A percentile compares a stretch with the other conserved stretches of the same genome.
Conservation (phyloP, 2,888 invertebrate species). For the Acrobeloides nanus region DNA sequence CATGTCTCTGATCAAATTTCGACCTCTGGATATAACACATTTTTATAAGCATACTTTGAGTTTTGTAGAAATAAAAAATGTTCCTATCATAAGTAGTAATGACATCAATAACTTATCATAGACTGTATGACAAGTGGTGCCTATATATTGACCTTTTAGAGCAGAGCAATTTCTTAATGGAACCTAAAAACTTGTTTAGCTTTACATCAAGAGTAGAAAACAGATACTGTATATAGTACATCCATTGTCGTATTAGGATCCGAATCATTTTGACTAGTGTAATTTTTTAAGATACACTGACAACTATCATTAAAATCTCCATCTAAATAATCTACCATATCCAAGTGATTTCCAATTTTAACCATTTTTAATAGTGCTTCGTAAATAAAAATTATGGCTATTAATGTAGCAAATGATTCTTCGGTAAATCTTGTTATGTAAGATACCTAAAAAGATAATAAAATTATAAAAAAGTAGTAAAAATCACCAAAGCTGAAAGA, state of each 20-base stretch:
- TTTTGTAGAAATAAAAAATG: slow-evolving; percentile 77
- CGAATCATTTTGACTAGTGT: slow-evolving; percentile 11
- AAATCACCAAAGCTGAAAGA: too few relatives aligned
- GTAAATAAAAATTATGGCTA: slow-evolving; percentile 88
- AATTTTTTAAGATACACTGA: slow-evolving; percentile 19
- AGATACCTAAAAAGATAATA: slow-evolving; percentile 60
- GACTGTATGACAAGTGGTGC: slow-evolving; percentile 64
- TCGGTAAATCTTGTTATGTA: slow-evolving; percentile 89
- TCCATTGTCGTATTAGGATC: slow-evolving; percentile 22
- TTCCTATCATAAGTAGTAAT: slow-evolving; percentile 80
- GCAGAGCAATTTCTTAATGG: slow-evolving; percentile 37
- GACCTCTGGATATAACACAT: too few relatives aligned
- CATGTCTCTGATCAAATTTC: too few relatives aligned
- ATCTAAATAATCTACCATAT: slow-evolving; percentile 35
- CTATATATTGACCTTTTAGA: slow-evolving; percentile 66
- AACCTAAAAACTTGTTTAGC: slow-evolving; percentile 16
- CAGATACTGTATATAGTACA: not conserved
- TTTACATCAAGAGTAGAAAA: too few relatives aligned
- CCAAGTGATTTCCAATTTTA: slow-evolving; percentile 56
- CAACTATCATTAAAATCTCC: slow-evolving; percentile 20
- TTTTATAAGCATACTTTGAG: slow-evolving; percentile 69
- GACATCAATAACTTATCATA: slow-evolving; percentile 93
- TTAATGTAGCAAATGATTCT: slow-evolving; percentile 92
- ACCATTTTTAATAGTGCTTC: slow-evolving; percentile 77
- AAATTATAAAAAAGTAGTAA: not conserved